Conservation (phyloP, 2,888 invertebrate species). For the Fragum fragum region DNA sequence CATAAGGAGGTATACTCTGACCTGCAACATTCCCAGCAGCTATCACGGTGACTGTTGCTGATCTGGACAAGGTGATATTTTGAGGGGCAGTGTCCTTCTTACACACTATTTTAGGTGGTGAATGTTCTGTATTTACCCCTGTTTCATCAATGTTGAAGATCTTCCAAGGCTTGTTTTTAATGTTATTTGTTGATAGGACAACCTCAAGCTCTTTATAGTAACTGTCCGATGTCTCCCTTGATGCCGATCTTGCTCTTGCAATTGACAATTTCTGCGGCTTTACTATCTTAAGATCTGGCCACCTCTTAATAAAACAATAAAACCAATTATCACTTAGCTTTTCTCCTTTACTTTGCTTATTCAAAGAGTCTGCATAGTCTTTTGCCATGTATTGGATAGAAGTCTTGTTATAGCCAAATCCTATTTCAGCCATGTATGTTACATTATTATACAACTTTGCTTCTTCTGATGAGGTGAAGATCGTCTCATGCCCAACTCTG, state of each 20-base stretch:
- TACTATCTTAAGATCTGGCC: slow-evolving; percentile 34
- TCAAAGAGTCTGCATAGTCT: slow-evolving; percentile 17
- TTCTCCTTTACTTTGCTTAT: slow-evolving; percentile 3
- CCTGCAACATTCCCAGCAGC: not conserved
- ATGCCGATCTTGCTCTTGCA: slow-evolving; percentile 27
- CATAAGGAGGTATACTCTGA: not conserved
- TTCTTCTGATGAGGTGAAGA: slow-evolving; percentile 19
- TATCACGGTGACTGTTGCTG: slow-evolving; percentile 5
- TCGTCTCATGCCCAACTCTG: not conserved
- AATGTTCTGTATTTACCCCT: too few species aligned
- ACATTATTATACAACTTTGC: not conserved
- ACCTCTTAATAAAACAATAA: slow-evolving; percentile 41
- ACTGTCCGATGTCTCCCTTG: slow-evolving; percentile 17
- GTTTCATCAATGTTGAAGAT: too few species aligned
- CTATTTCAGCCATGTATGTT: slow-evolving; percentile 34
- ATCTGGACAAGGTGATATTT: too few species aligned
- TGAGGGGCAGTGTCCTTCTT: slow-evolving; percentile 19
- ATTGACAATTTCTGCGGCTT: slow-evolving; percentile 32
- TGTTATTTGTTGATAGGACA: too few species aligned
- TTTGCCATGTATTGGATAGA: slow-evolving; percentile 26
- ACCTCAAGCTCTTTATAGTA: slow-evolving; percentile 38
- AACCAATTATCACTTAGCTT: slow-evolving; percentile 51
- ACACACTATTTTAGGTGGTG: slow-evolving; percentile 30
- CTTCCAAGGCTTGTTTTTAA: too few species aligned
- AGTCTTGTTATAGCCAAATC: slow-evolving; percentile 30